These are phyloP conservation scores for Chromobotia macracanthus DNA, from an alignment of 2,797 vertebrate genomes.

Conservation along the genomic window DNA sequence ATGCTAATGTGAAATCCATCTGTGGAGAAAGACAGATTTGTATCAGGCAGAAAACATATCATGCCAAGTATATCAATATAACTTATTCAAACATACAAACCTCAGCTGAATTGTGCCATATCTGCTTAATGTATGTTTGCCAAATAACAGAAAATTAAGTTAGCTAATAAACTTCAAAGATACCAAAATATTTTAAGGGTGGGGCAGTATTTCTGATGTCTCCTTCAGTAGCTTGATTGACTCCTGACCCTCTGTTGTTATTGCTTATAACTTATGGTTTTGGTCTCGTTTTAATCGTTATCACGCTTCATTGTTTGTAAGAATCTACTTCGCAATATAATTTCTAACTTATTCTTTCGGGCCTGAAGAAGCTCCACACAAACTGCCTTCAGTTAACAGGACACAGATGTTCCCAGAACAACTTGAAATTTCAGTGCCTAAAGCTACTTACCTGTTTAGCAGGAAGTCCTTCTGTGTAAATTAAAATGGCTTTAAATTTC, in stretches of 20 bases:
- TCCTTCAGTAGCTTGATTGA: neutral
- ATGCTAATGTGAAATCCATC: constrained; percentile 28
- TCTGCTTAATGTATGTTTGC: neutral
- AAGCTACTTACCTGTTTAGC: constrained; percentile 49
- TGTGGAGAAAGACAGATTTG: neutral
- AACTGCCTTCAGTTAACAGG: constrained; percentile 27
- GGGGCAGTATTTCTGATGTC: neutral
- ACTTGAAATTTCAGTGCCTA: constrained; percentile 50
- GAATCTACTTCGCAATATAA: neutral
- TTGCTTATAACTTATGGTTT: too few relatives aligned
- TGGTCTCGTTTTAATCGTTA: too few relatives aligned
- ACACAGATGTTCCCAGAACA: neutral
- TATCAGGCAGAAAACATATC: neutral
- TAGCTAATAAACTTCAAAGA: constrained; percentile 6
- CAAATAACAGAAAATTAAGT: neutral
- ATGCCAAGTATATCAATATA: neutral
- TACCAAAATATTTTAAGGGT: constrained; percentile 15
- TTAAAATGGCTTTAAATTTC: constrained; percentile 21
- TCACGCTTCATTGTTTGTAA: too few relatives aligned
- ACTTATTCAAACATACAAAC: neutral
- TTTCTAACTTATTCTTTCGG: neutral
- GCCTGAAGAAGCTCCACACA: constrained; percentile 3
- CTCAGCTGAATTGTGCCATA: constrained; percentile 2
- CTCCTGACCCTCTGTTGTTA: neutral
- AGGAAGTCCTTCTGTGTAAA: neutral